Conservation (phyloP, 2,888 invertebrate species). For the Thereva nobilitata region DNA sequence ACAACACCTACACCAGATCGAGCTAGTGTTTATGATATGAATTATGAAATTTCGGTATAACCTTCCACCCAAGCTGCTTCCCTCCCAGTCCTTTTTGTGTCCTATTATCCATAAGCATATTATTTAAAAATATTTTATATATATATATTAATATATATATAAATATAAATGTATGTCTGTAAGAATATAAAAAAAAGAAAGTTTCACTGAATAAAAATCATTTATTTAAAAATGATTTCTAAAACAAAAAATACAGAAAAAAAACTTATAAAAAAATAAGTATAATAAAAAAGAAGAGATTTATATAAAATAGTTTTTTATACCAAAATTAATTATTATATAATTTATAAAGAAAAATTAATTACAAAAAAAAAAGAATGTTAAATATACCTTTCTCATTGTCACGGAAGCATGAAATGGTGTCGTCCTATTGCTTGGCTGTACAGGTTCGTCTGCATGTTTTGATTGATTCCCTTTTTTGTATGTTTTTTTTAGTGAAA, state of each 20-base stretch:
- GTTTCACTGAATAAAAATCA: slow-evolving; percentile 22
- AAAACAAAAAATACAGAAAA: slow-evolving; percentile 20
- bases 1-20: slow-evolving; percentile 76
- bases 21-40: slow-evolving; percentile 91
- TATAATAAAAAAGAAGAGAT: slow-evolving; percentile 19
- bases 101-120: slow-evolving; percentile 34
- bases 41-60: slow-evolving; percentile 95
- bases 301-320: slow-evolving; percentile 36
- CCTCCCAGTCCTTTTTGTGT: slow-evolving; percentile 25
- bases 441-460: slow-evolving; percentile 20
- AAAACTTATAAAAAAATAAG: slow-evolving; percentile 25
- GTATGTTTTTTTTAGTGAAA: slow-evolving; percentile 14
- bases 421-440: slow-evolving; percentile 17
- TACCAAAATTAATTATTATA: slow-evolving; percentile 34
- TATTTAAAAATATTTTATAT: slow-evolving; percentile 25
- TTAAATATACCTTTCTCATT: slow-evolving; percentile 11
- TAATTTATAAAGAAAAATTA: slow-evolving; percentile 15
- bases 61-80: slow-evolving; percentile 44
- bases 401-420: slow-evolving; percentile 4
- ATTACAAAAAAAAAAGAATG: slow-evolving; percentile 18
- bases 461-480: slow-evolving; percentile 14
- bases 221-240: slow-evolving; percentile 16
- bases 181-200: slow-evolving; percentile 13
- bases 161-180: slow-evolving; percentile 25
- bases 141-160: slow-evolving; percentile 31